Evolutionary conservation across 2,888 invertebrate species (phyloP), one percentile per base, ranked within the genome.

Genomic region (Temnothorax unifasciatus): DNA sequence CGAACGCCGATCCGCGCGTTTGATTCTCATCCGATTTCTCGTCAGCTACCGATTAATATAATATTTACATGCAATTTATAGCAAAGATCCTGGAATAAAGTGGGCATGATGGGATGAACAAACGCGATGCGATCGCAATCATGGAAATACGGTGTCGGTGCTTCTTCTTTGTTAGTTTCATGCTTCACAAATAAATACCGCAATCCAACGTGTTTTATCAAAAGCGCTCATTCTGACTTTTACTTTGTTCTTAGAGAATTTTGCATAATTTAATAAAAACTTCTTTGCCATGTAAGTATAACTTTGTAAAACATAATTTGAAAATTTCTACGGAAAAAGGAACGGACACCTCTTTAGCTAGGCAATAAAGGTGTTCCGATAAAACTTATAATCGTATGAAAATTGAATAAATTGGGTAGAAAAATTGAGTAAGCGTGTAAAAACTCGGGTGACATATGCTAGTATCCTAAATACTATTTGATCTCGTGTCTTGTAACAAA

Each of bases 351-450:
- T 47, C 29, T 66, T 47, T 47, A 25, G 3, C 29, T 29, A 73
- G n/a, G n/a, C 6, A 29, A 59, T 59, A 59, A 74, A n/a, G n/a
- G 4, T 74, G 25, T n/a, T 25, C 8, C 3, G n/a, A 0, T 15
- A 13, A 15, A 61, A 61, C 13, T 71, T 38, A 25, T 59, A 74
- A 74, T 74, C 4, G n/a, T 18, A 44, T n/a, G 18, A 74, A 74
- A 74, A n/a, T 41, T 25, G 11, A 38, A 34, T 69, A 21, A 52
- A 73, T 57, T 3, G 1, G 11, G 9, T 73, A 73, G n/a, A 59
- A 25, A 71, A 71, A 25, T 73, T 44, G 11, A 74, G 18, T 44
- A 44, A 74, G 29, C 15, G 8, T 6, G 13, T 29, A 41, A 74
- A 44, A 15, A 38, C 5, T 44, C 18, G 18, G 25, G 0, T 57